Evolutionary conservation across 1,140 invertebrate species (phyloP).

Genomic region (Delia radicum): DNA sequence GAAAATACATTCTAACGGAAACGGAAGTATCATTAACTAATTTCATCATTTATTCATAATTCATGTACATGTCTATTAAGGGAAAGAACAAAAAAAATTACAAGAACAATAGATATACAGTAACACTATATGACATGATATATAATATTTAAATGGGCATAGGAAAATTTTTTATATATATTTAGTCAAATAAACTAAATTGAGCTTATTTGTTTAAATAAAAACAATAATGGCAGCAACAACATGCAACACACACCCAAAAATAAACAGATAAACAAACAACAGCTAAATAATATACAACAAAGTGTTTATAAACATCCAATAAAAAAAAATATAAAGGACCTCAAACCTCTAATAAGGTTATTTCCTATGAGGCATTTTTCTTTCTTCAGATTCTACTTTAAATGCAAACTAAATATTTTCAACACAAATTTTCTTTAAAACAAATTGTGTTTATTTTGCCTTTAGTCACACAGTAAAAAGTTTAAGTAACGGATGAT

Average conservation of each 20-base stretch:
- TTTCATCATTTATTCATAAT: constrained; percentile 20
- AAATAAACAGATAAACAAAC: background rate
- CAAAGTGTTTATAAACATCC: background rate
- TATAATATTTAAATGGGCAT: constrained; percentile 10
- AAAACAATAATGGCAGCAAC: background rate
- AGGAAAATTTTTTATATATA: background rate
- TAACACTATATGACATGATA: background rate
- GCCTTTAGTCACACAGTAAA: background rate
- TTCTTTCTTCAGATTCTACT: background rate
- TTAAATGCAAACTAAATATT: background rate
- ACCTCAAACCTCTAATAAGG: background rate
- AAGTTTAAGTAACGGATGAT: background rate
- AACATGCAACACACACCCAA: constrained; percentile 9
- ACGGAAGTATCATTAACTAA: constrained; percentile 17
- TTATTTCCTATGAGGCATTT: background rate
- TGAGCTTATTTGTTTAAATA: constrained; percentile 19
- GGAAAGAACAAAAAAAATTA: background rate
- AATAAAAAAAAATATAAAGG: background rate
- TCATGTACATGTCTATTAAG: background rate
- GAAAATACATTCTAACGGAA: background rate
- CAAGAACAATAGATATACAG: background rate
- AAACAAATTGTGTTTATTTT: background rate
- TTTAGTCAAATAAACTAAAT: constrained; percentile 4
- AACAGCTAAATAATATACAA: background rate
- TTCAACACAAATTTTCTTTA: background rate